These are phyloP conservation scores for Scaeva pyrastri DNA, from an alignment of 2,888 invertebrate genomes.

Conservation along the genomic window DNA sequence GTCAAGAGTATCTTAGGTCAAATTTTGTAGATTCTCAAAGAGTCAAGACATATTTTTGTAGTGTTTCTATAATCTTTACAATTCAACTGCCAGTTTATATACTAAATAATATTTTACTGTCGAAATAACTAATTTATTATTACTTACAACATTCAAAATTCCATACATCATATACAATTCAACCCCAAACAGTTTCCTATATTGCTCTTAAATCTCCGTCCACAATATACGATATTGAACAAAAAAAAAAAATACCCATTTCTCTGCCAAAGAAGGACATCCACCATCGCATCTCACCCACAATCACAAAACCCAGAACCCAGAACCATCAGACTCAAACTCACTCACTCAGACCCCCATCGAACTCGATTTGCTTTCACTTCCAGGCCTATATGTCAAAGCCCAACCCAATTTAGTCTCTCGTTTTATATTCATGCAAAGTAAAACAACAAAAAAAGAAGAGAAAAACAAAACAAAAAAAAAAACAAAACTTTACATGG, in stretches of 20 bases:
- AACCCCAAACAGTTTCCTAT: not conserved
- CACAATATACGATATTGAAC: not conserved
- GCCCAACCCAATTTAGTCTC: conserved; percentile 75
- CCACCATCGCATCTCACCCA: not conserved
- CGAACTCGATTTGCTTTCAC: conserved; percentile 66
- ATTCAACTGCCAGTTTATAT: no score
- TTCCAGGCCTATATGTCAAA: conserved; percentile 67
- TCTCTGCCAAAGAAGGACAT: conserved; percentile 15
- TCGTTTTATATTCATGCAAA: conserved; percentile 71
- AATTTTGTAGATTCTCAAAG: no score
- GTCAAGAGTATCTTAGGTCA: no score
- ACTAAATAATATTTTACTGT: not conserved
- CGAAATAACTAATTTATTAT: conserved; percentile 9
- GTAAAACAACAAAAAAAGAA: no score
- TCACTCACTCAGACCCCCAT: no score
- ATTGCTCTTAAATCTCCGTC: not conserved
- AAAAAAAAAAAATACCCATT: conserved; percentile 1
- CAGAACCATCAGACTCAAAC: conserved; percentile 36
- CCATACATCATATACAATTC: not conserved
- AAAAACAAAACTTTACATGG: conserved; percentile 57
- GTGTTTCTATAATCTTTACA: no score
- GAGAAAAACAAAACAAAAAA: conserved; percentile 19
- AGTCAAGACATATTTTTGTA: no score
- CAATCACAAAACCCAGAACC: conserved; percentile 38
- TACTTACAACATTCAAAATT: conserved; percentile 1